Base-by-base conservation (phyloP, 2,113 vertebrate species). In the Lepidiolamprologus cunningtoni region DNA sequence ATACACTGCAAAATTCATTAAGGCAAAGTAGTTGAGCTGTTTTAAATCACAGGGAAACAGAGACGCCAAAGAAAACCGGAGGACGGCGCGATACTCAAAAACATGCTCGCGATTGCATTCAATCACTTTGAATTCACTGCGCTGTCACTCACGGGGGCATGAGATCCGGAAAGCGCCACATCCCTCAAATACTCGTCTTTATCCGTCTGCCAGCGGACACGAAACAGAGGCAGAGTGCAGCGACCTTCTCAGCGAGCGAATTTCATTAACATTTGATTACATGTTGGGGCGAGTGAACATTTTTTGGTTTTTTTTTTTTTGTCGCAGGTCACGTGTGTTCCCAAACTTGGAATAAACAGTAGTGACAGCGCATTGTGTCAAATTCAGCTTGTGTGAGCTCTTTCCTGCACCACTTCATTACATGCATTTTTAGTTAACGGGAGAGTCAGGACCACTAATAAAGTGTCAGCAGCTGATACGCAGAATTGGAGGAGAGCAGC, bases 241-340 rank as follows among this genome's bases (percentile, higher is more conserved):
- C 68, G 90, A 91, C 84, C 86, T 88, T 87, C 61, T 88, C 63
- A 54, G 54, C 54, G 26, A 28, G 12, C 26, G 52, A 11, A 83
- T 86, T 80, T 82, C 66, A 88, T 88, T 80, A 84, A 80, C 63
- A 40, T 87, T 76, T 84, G 37, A 73, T 73, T 6, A 76, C 61
- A 31, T 12, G 2, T n/a, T 31, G 14, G n/a, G 11, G 33, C 3
- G 13, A 45, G 31, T 42, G 35, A 33, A 37, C 16, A 4, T 54
- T 26, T 52, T 66, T 66, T 3, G 2, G 26, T 2, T 0, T 0
- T 9, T 0, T 0, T 2, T 13, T 2, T 13, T 57, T 19, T 57
- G 14, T 11, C 6, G 16, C 19, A 19, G 82, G 53, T 86, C 21
- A 12, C 17, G 16, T 55, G 11, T 35, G 11, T 21, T 37, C n/a